Evolutionary conservation across 2,113 vertebrate genomes (phyloP).

Genomic region (Neotoma lepida): DNA sequence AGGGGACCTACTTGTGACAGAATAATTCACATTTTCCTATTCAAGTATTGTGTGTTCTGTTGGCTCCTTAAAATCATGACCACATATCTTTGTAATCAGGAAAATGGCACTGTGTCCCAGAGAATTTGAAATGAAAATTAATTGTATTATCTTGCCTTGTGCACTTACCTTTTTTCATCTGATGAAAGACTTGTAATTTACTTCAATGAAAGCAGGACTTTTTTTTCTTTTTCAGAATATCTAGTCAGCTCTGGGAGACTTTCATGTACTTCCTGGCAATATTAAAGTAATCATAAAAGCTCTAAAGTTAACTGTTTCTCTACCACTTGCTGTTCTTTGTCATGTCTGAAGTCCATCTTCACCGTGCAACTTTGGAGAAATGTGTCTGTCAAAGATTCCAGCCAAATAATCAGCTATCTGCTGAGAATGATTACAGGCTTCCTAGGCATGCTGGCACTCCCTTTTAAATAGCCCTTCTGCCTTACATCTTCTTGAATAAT

Average conservation of each 20-base stretch:
- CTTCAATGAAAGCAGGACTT: conserved; percentile 60
- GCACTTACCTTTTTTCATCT: neutral
- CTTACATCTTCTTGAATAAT: conserved; percentile 65
- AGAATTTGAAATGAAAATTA: conserved; percentile 58
- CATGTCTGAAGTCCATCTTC: conserved; percentile 58
- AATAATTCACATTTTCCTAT: conserved; percentile 51
- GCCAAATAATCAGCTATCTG: conserved; percentile 60
- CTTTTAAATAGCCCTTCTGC: conserved; percentile 58
- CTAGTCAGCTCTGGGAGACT: conserved; percentile 65
- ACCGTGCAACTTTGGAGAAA: conserved; percentile 55
- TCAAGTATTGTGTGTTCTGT: neutral
- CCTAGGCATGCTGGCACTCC: conserved; percentile 42
- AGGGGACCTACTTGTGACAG: neutral
- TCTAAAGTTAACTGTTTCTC: conserved; percentile 67
- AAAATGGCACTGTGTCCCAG: neutral
- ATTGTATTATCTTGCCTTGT: conserved; percentile 41
- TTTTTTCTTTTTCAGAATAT: conserved; percentile 62
- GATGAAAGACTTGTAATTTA: conserved; percentile 58
- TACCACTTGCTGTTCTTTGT: conserved; percentile 49
- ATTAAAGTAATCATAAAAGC: conserved; percentile 75
- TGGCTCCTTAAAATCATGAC: neutral
- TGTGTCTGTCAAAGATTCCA: conserved; percentile 66
- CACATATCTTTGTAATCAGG: neutral
- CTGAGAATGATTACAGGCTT: conserved; percentile 63
- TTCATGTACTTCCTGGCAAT: conserved; percentile 78